Evolutionary conservation across 1,140 invertebrate genomes (phyloP).

Genomic region (Hycleus cichorii): DNA sequence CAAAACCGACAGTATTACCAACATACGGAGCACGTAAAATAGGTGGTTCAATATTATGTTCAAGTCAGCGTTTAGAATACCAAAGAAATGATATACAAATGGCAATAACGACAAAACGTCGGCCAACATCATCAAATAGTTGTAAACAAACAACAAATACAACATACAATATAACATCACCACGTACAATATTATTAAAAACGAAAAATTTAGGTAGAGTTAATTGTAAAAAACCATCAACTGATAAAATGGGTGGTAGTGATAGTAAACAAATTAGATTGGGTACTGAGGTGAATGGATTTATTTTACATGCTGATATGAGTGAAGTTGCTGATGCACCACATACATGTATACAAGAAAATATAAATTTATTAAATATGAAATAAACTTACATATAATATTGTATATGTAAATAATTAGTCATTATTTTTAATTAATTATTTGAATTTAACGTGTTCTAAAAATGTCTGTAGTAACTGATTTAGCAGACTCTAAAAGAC

Average conservation of each 20-base stretch:
- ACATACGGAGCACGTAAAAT: slow-evolving; percentile 25
- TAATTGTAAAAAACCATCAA: slow-evolving; percentile 26
- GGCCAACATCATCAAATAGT: slow-evolving; percentile 18
- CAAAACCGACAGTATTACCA: slow-evolving; percentile 27
- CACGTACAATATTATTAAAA: slow-evolving; percentile 27
- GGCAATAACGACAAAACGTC: slow-evolving; percentile 19
- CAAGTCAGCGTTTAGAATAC: slow-evolving; percentile 26
- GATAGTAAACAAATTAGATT: slow-evolving; percentile 27
- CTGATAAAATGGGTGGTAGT: slow-evolving; percentile 22
- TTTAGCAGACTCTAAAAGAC: slow-evolving; percentile 8
- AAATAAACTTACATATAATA: slow-evolving; percentile 16
- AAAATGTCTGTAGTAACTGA: slow-evolving; percentile 1
- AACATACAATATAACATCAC: slow-evolving; percentile 3
- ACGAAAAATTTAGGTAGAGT: slow-evolving; percentile 22
- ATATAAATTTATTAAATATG: slow-evolving; percentile 23
- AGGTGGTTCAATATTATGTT: slow-evolving; percentile 26
- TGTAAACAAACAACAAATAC: slow-evolving; percentile 18
- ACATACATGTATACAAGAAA: slow-evolving; percentile 23
- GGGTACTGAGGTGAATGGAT: slow-evolving; percentile 26
- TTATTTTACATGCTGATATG: slow-evolving; percentile 28
- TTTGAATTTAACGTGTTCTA: slow-evolving; percentile 9
- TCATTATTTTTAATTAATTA: slow-evolving; percentile 2
- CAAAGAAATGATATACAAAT: slow-evolving; percentile 29
- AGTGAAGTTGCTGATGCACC: slow-evolving; percentile 25
- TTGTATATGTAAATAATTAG: background rate